Percentiles rank a stretch among this genome's conserved stretches.
phyloP scores from a whole-genome alignment of 2,113 vertebrate species.

The Neogobius melanostomus region DNA sequence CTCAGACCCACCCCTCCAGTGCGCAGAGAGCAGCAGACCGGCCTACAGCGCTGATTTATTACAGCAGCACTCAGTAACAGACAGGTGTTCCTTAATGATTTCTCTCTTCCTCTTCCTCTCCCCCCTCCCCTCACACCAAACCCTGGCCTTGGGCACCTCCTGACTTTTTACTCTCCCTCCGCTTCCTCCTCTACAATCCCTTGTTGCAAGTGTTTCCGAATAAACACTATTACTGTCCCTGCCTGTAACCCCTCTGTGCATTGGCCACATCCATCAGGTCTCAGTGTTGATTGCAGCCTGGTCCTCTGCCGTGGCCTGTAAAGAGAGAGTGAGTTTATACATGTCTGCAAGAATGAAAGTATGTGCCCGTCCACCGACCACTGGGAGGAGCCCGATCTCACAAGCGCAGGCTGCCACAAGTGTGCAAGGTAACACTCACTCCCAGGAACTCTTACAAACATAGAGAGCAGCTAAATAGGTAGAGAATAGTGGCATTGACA shows the following conservation, averaged over 20 bases:
- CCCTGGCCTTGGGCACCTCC: conserved; percentile 46
- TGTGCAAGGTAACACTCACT: neutral
- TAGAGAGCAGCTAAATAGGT: no score
- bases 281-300: conserved; percentile 71
- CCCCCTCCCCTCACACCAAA: conserved; percentile 34
- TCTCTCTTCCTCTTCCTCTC: conserved; percentile 70
- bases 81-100: conserved; percentile 77
- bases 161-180: conserved; percentile 39
- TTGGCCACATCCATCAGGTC: conserved; percentile 51
- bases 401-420: neutral
- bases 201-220: conserved; percentile 21
- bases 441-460: neutral
- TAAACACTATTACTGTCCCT: conserved; percentile 9
- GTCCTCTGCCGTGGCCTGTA: conserved; percentile 71
- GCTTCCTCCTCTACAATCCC: conserved; percentile 11
- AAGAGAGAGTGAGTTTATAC: conserved; percentile 78
- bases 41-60: conserved; percentile 64
- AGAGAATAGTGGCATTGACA: no score
- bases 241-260: conserved; percentile 20
- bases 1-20: conserved; percentile 2
- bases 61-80: conserved; percentile 52
- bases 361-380: conserved; percentile 8
- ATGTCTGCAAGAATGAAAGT: conserved; percentile 59
- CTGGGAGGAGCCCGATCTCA: neutral
- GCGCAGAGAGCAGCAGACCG: conserved; percentile 22